Evolutionary conservation across 2,888 invertebrate species (phyloP).

Genomic region (Parascotia fuliginaria): DNA sequence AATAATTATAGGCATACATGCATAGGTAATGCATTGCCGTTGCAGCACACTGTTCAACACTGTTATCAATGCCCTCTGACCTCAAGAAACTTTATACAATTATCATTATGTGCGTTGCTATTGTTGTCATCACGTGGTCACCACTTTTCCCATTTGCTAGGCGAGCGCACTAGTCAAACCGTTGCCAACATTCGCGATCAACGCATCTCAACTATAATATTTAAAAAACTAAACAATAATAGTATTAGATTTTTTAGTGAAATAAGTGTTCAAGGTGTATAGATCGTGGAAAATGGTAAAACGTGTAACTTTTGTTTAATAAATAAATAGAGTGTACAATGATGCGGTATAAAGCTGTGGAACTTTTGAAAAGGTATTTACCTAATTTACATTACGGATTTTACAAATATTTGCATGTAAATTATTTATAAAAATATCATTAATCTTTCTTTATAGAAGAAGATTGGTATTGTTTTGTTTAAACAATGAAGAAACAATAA

Average conservation of each 20-base stretch:
- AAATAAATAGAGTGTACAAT: conserved; percentile 40
- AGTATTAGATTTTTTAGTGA: conserved; percentile 14
- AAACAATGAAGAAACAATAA: too few relatives aligned
- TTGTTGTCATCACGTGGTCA: conserved; percentile 62
- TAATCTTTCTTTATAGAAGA: too few relatives aligned
- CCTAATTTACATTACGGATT: conserved; percentile 12
- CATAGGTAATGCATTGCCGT: background rate
- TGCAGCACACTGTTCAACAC: conserved; percentile 1
- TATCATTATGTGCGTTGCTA: conserved; percentile 41
- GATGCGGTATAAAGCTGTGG: conserved; percentile 58
- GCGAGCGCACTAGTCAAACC: conserved; percentile 56
- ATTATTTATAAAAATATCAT: too few relatives aligned
- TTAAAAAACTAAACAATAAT: conserved; percentile 23
- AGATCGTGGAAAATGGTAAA: background rate
- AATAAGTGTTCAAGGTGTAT: conserved; percentile 19
- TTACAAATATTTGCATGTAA: too few relatives aligned
- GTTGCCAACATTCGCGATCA: conserved; percentile 66
- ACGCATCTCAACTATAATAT: conserved; percentile 47
- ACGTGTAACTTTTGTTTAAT: conserved; percentile 20
- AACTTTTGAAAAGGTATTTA: conserved; percentile 49
- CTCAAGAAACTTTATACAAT: conserved; percentile 27
- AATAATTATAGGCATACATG: background rate
- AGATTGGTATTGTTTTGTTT: too few relatives aligned
- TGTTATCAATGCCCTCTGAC: conserved; percentile 41
- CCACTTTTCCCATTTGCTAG: conserved; percentile 55